These are phyloP conservation scores for Eumacrocentrus americanus DNA, from an alignment of 2,888 invertebrate species.

Conservation along the genomic window DNA sequence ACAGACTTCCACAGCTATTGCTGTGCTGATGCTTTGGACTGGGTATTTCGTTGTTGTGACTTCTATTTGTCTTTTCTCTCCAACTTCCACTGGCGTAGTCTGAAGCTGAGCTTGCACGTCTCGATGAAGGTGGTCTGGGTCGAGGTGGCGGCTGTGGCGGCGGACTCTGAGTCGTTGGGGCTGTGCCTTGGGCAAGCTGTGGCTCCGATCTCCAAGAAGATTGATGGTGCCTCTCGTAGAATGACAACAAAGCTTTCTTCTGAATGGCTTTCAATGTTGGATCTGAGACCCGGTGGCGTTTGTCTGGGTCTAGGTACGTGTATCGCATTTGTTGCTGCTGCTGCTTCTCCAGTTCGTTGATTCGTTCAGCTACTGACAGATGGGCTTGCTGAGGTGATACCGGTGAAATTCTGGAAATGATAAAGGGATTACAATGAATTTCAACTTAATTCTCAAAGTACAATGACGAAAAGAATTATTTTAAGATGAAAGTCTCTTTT, in stretches of 20 bases:
- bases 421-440: too few species aligned
- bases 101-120: constrained; percentile 72
- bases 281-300: constrained; percentile 74
- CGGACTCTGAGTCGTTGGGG: constrained; percentile 39
- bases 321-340: constrained; percentile 64
- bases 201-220: constrained; percentile 68
- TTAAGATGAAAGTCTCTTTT: too few species aligned
- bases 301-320: constrained; percentile 75
- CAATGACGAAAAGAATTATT: not conserved
- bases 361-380: constrained; percentile 65
- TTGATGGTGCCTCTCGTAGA: constrained; percentile 74
- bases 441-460: not conserved
- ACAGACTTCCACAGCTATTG: constrained; percentile 68
- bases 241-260: constrained; percentile 81
- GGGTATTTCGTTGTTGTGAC: constrained; percentile 40
- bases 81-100: constrained; percentile 68
- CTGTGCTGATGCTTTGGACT: constrained; percentile 65
- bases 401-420: constrained; percentile 42
- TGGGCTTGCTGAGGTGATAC: constrained; percentile 57
- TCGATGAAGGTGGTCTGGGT: constrained; percentile 62
- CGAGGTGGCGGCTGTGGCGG: constrained; percentile 61
- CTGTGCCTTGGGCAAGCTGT: constrained; percentile 37
- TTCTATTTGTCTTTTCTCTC: constrained; percentile 53
- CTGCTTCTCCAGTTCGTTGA: constrained; percentile 63
- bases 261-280: constrained; percentile 81